Base-by-base conservation (phyloP, 2,113 vertebrate species). In the Otus sunia region DNA sequence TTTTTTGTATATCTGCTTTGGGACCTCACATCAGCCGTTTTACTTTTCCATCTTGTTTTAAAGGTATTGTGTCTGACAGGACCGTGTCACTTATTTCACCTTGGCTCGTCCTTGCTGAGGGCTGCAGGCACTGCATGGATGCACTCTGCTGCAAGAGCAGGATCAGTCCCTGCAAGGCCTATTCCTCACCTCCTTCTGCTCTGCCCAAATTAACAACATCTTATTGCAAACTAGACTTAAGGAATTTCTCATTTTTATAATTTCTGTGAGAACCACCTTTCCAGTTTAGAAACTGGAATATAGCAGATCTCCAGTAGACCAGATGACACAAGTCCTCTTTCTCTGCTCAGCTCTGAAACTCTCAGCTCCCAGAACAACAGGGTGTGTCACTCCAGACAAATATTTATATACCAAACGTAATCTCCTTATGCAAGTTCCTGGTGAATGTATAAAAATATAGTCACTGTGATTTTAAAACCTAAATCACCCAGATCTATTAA, bases 321-420 rank as follows among this genome's bases (percentile, higher is more conserved):
- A 55, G 43, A 32, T 50, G 34, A 55, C 18, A 32, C 4, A 10
- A 0, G 0, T 37, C 11, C 22, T 63, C 34, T 41, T 72, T 52
- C 45, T 39, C 76, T 56, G 63, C 72, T 85, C 62, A 27, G 56
- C 79, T 91, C 68, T 52, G 45, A 78, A 94, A 73, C 67, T 68
- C 55, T 55, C 71, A 75, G 45, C 81, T 82, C 90, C 77, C 67
- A 69, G 90, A 49, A 62, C 60, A 74, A 77, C 8, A 79, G 62
- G 95, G 91, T 88, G 92, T 95, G 91, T 76, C 62, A 47, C 55
- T 77, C 66, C 63, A 95, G 94, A 73, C 93, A 96, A 97, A 95
- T 95, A 96, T 95, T 94, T 95, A 88, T 82, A 55, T 10, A 79
- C 20, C 0, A 2, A 94, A 45, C 73, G 79, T 91, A 29, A 85